These are phyloP conservation scores for Colaptes auratus DNA, from an alignment of 2,113 vertebrate genomes.

Conservation along the genomic window DNA sequence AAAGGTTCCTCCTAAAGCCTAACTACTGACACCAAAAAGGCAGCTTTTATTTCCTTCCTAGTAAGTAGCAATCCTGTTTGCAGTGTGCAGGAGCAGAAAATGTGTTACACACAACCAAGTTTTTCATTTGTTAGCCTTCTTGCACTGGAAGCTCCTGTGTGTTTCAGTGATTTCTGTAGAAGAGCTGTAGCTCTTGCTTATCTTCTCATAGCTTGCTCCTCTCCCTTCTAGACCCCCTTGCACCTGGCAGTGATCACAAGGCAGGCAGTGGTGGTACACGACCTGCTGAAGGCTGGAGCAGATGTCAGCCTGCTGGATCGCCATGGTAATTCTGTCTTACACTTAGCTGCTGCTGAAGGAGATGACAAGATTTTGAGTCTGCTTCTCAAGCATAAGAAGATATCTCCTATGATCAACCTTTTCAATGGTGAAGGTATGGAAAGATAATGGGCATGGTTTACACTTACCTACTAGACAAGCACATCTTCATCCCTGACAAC, in stretches of 20 bases:
- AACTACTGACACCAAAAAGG: background rate
- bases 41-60: background rate
- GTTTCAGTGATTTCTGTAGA: background rate
- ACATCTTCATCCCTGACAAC: background rate
- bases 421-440: slow-evolving; percentile 86
- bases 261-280: slow-evolving; percentile 84
- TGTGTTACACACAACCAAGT: fast-evolving
- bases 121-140: background rate
- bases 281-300: slow-evolving; percentile 84
- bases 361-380: slow-evolving; percentile 78
- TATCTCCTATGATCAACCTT: slow-evolving; percentile 71
- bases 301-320: slow-evolving; percentile 89
- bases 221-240: slow-evolving; percentile 86
- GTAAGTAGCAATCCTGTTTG: background rate
- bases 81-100: background rate
- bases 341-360: slow-evolving; percentile 87
- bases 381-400: slow-evolving; percentile 77
- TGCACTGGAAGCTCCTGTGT: background rate
- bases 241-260: slow-evolving; percentile 93
- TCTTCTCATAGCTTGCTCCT: background rate
- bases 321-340: slow-evolving; percentile 88
- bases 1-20: background rate
- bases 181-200: background rate
- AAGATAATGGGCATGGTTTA: background rate
- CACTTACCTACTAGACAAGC: background rate